Conservation (phyloP, 2,797 vertebrate genomes). For the Eidolon dupreanum region DNA sequence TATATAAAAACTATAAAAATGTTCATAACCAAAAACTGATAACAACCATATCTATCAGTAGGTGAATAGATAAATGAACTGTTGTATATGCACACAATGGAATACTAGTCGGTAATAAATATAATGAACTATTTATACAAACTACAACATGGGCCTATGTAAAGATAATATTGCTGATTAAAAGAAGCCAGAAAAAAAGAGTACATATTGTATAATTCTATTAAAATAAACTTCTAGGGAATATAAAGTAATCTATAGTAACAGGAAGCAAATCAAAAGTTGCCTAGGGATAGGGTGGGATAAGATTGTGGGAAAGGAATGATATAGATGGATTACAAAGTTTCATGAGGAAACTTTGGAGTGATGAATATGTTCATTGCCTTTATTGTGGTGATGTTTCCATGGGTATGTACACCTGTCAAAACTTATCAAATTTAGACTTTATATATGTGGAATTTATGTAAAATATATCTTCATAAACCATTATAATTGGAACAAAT, state of each 20-base stretch:
- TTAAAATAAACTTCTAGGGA: background rate
- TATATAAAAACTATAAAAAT: background rate
- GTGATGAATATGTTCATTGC: background rate
- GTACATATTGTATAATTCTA: background rate
- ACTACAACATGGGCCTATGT: background rate
- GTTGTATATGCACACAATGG: background rate
- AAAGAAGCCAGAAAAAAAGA: background rate
- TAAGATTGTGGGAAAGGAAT: background rate
- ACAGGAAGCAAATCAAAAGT: background rate
- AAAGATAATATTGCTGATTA: background rate
- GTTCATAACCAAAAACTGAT: background rate
- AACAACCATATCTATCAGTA: background rate
- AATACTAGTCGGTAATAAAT: background rate
- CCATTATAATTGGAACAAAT: background rate
- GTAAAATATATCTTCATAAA: background rate
- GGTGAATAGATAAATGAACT: background rate
- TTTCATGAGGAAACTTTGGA: background rate
- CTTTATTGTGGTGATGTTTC: background rate
- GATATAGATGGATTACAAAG: background rate
- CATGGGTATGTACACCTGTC: background rate
- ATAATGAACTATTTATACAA: background rate
- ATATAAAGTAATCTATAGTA: background rate
- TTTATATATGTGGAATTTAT: background rate
- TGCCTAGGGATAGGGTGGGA: background rate
- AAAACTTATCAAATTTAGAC: background rate